Conservation (phyloP, 2,888 invertebrate species). For the Drosophila neotestacea region DNA sequence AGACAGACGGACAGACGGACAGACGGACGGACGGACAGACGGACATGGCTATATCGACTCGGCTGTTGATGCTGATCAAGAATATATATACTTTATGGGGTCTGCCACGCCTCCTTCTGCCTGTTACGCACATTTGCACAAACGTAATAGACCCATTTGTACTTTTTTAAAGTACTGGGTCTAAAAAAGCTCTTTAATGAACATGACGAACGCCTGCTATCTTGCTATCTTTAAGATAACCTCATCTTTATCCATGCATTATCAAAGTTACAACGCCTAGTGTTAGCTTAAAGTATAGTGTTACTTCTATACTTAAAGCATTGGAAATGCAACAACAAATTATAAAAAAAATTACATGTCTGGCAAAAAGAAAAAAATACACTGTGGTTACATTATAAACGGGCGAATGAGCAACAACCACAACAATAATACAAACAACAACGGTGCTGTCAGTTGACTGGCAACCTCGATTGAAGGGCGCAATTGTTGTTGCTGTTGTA, state of each 20-base stretch:
- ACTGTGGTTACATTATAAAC: constrained; percentile 75
- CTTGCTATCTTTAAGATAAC: constrained; percentile 44
- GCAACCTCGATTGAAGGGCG: constrained; percentile 72
- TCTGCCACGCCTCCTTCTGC: too few relatives aligned
- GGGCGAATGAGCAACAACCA: constrained; percentile 71
- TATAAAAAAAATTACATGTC: constrained; percentile 59
- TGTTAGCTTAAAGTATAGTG: constrained; percentile 61
- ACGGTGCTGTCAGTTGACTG: constrained; percentile 36
- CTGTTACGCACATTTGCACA: too few relatives aligned
- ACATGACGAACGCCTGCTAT: neutral
- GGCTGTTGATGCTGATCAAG: too few relatives aligned
- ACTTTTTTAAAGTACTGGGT: too few relatives aligned
- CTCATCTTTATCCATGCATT: constrained; percentile 30
- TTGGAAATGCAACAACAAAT: constrained; percentile 16
- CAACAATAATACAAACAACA: constrained; percentile 36
- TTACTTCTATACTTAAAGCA: constrained; percentile 49
- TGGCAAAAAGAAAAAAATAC: constrained; percentile 38
- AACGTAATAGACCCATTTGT: too few relatives aligned
- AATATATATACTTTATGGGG: too few relatives aligned
- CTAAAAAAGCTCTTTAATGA: neutral
- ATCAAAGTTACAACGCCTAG: constrained; percentile 50
- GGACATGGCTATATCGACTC: too few relatives aligned
- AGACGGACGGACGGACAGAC: too few relatives aligned
- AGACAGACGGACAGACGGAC: too few relatives aligned
- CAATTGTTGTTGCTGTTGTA: constrained; percentile 21